Evolutionary conservation across 2,888 invertebrate genomes (phyloP).

Genomic region (Tetragonisca angustula): DNA sequence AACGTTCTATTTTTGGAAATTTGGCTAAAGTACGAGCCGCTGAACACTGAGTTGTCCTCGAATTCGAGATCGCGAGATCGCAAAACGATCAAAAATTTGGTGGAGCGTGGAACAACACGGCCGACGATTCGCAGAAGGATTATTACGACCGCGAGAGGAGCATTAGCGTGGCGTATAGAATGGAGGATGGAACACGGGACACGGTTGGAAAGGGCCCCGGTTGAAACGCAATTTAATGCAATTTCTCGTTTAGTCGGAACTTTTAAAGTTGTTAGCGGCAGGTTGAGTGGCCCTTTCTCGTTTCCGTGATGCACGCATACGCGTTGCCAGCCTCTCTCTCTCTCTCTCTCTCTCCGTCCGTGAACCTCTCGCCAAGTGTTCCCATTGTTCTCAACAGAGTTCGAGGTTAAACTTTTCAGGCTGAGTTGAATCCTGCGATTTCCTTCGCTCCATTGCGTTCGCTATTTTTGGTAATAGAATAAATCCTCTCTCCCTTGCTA

Average conservation of each 20-base stretch:
- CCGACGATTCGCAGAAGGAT: constrained; percentile 31
- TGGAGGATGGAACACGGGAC: constrained; percentile 1
- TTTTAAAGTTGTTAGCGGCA: constrained; percentile 73
- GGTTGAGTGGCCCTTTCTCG: constrained; percentile 62
- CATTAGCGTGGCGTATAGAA: constrained; percentile 39
- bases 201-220: constrained; percentile 51
- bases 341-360: too few species aligned
- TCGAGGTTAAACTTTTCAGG: neutral
- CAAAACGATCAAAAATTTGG: neutral
- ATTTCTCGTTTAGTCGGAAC: constrained; percentile 72
- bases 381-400: neutral
- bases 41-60: neutral
- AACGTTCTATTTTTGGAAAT: too few species aligned
- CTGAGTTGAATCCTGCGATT: neutral
- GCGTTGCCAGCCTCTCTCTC: neutral
- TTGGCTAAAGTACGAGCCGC: neutral
- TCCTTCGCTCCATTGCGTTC: neutral
- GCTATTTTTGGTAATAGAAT: neutral
- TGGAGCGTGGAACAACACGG: neutral
- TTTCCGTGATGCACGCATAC: constrained; percentile 38
- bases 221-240: constrained; percentile 71
- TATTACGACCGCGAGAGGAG: constrained; percentile 30
- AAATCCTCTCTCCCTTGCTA: neutral
- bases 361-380: neutral
- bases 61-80: neutral